These are phyloP conservation scores for Caenorhabditis brenneri DNA, from an alignment of 1,140 invertebrate genomes.

Conservation along the genomic window DNA sequence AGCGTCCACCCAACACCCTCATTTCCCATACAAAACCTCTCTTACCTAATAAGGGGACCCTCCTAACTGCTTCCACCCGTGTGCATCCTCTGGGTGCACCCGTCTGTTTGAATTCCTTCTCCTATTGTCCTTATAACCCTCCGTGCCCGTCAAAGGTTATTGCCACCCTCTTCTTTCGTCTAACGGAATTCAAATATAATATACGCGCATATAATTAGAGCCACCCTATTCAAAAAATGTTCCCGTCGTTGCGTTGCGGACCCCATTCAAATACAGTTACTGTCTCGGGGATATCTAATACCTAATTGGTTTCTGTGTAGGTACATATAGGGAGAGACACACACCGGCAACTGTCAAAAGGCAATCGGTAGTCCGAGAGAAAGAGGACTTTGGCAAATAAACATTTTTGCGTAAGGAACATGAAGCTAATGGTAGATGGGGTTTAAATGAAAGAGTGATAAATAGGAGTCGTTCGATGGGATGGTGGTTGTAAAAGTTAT, in stretches of 20 bases:
- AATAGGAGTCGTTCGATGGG: constrained; percentile 5
- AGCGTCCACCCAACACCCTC: too few relatives aligned
- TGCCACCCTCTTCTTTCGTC: constrained; percentile 27
- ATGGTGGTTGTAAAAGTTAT: constrained; percentile 17
- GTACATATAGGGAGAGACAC: background rate
- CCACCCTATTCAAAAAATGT: background rate
- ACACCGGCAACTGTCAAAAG: background rate
- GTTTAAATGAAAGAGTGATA: background rate
- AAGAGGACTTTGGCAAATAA: constrained; percentile 1
- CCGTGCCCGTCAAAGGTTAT: constrained; percentile 32
- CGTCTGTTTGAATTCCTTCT: background rate
- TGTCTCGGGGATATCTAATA: constrained; percentile 15
- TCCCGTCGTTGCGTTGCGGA: background rate
- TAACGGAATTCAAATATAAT: constrained; percentile 37
- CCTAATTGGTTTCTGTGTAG: background rate
- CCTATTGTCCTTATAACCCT: background rate
- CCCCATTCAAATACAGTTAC: constrained; percentile 3
- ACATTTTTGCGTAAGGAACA: background rate
- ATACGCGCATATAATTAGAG: constrained; percentile 43
- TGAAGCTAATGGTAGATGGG: background rate
- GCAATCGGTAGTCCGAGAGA: constrained; percentile 10
- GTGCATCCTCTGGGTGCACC: constrained; percentile 18
- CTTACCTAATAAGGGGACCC: background rate
- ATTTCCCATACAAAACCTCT: too few relatives aligned
- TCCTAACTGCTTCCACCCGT: constrained; percentile 29